These are phyloP conservation scores for Rhamnusium bicolor DNA, from an alignment of 2,888 invertebrate genomes.

Conservation along the genomic window DNA sequence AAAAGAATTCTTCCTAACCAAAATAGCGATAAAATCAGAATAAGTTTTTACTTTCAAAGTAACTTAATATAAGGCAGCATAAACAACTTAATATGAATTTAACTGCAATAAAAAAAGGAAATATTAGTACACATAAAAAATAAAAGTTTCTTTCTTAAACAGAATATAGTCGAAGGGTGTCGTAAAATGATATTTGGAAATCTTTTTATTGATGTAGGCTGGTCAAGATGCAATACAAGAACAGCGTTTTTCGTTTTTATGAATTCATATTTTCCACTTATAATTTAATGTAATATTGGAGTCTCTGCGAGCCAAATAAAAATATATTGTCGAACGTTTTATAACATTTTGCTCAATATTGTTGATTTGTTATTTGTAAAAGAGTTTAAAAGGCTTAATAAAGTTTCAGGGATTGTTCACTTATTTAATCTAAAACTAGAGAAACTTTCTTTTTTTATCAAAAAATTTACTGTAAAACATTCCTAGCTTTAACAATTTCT, in stretches of 20 bases:
- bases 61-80: constrained; percentile 39
- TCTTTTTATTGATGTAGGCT: constrained; percentile 55
- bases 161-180: constrained; percentile 52
- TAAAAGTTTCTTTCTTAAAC: constrained; percentile 45
- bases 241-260: constrained; percentile 55
- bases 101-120: constrained; percentile 43
- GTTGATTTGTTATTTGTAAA: not conserved
- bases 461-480: no score
- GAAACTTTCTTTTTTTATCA: no score
- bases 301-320: constrained; percentile 10
- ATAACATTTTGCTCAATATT: constrained; percentile 5
- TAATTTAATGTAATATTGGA: constrained; percentile 41
- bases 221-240: constrained; percentile 56
- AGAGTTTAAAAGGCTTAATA: no score
- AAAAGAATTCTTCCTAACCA: constrained; percentile 53
- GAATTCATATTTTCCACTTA: constrained; percentile 51
- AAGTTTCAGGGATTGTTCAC: no score
- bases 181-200: constrained; percentile 59
- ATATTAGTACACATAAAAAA: constrained; percentile 47
- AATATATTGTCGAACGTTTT: constrained; percentile 13
- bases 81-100: constrained; percentile 45
- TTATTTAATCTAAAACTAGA: no score
- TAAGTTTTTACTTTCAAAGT: constrained; percentile 36
- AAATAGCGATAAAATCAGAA: constrained; percentile 43
- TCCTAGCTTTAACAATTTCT: no score